A percentile compares a stretch with the other conserved stretches of the same genome.
These are phyloP conservation scores for Sipha flava DNA, from an alignment of 1,140 invertebrate genomes.

Conservation along the genomic window DNA sequence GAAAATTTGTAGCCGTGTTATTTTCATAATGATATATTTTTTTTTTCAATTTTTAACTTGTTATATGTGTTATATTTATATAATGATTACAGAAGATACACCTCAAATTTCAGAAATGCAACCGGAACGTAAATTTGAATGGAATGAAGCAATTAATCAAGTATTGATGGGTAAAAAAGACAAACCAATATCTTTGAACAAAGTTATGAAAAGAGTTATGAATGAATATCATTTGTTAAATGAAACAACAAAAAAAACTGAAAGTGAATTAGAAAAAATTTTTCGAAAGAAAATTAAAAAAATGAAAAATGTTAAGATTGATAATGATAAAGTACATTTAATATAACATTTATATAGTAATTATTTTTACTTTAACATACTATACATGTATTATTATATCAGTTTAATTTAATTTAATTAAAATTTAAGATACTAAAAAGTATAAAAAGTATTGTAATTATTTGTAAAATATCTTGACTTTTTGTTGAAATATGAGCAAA, in stretches of 20 bases:
- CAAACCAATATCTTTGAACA: background rate
- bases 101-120: background rate
- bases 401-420: background rate
- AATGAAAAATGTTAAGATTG: background rate
- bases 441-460: too few relatives aligned
- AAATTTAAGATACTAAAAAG: too few relatives aligned
- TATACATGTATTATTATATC: background rate
- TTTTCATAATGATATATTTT: too few relatives aligned
- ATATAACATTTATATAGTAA: background rate
- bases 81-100: background rate
- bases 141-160: slow-evolving; percentile 15
- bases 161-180: background rate
- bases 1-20: too few relatives aligned
- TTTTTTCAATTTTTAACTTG: too few relatives aligned
- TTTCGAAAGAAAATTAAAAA: slow-evolving; percentile 12
- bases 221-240: slow-evolving; percentile 12
- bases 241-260: background rate
- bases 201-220: slow-evolving; percentile 16
- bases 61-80: background rate
- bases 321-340: slow-evolving; percentile 22
- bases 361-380: background rate
- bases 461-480: too few relatives aligned
- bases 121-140: background rate
- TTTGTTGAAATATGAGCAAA: too few relatives aligned
- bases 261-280: slow-evolving; percentile 10